Evolutionary conservation across 2,113 vertebrate genomes (phyloP), one percentile per base, ranked within the genome.

Genomic region (Todiramphus chloris): DNA sequence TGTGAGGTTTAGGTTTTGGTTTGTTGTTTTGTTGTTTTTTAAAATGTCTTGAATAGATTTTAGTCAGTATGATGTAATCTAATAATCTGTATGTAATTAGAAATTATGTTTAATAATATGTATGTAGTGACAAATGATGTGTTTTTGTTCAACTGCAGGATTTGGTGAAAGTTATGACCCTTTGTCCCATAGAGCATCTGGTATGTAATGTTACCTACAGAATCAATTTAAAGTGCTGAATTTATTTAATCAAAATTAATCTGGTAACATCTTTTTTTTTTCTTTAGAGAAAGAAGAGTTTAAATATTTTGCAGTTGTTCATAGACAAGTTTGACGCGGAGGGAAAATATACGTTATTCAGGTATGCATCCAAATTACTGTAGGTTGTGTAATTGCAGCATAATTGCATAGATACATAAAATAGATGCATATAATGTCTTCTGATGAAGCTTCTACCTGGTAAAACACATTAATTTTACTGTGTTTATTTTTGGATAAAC

Each of bases 321-420:
- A 99, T 99, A 93, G 95, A 99, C 96, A 99, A 99, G 95, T 98
- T 99, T 96, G 98, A 98, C 24, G 70, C 93, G 68, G 98, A 99
- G 96, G 99, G 99, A 87, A 99, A 99, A 98, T 98, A 99, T 27
- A 99, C 97, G 24, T 99, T 99, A 92, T 99, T 99, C 98, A 99
- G 99, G 99, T 99, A 97, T 83, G 97, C 89, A 95, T 87, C 20
- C 70, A 60, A 23, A 37, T 41, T 82, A 41, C 44, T 50, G 30
- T 37, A 67, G 60, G 25, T 62, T n/a, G 66, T 50, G 25, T 55
- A 44, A 24, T 31, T 63, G 59, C 55, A 88, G 50, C 13, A 68
- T 76, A 73, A 66, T 51, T 75, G 13, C 10, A 27, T 53, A 56
- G 17, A 16, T 66, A 51, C 24, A 51, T 51, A 13, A 21, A 25